Evolutionary conservation across 92 coral and sea anemone genomes (phyloP).

Genomic region (Zoanthus sansibaricus): DNA sequence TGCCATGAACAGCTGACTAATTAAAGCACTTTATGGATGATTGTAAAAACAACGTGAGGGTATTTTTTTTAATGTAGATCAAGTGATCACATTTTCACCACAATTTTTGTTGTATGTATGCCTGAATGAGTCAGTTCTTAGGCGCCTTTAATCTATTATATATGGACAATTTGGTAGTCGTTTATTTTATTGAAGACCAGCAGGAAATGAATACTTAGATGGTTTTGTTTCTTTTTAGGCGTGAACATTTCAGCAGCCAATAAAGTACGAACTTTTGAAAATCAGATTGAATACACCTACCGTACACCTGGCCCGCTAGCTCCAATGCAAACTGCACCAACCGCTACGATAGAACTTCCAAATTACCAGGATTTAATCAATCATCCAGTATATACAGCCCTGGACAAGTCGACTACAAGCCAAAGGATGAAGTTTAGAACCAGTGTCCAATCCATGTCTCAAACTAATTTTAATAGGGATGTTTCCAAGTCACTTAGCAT

Average conservation of each 20-base stretch:
- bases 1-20: no score
- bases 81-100: no score
- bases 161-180: no score
- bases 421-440: background rate
- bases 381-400: background rate
- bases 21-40: no score
- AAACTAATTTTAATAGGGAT: background rate
- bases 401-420: background rate
- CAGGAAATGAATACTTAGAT: background rate
- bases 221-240: slow-evolving; percentile 6
- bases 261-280: background rate
- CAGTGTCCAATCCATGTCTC: background rate
- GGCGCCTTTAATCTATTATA: no score
- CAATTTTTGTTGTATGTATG: no score
- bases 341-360: background rate
- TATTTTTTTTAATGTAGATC: no score
- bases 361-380: background rate
- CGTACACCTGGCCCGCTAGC: background rate
- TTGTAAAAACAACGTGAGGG: no score
- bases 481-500: background rate
- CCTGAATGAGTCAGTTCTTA: no score
- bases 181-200: no score
- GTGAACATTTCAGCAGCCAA: background rate
- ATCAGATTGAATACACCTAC: background rate
- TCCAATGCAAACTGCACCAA: background rate